Percentiles rank a stretch among this genome's conserved stretches.
These are phyloP conservation scores for Andrena cerasifolii DNA, from an alignment of 1,140 invertebrate genomes.

Conservation along the genomic window DNA sequence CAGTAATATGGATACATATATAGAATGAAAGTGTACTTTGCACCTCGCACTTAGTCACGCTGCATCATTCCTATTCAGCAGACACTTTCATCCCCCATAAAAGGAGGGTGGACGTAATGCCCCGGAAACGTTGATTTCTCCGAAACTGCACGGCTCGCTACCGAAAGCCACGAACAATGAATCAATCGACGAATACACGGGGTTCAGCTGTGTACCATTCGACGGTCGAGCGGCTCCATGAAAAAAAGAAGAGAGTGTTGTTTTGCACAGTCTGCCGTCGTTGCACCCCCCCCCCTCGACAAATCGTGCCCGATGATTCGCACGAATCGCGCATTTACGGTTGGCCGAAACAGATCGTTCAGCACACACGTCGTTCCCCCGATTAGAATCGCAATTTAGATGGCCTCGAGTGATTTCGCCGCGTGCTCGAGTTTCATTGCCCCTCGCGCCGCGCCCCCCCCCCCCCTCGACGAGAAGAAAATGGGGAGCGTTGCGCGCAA, in stretches of 20 bases:
- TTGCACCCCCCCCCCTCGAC: constrained; percentile 11
- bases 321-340: constrained; percentile 56
- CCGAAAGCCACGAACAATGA: not conserved
- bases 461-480: constrained; percentile 19
- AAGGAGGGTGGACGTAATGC: too few relatives aligned
- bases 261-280: constrained; percentile 4
- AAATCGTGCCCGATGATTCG: constrained; percentile 47
- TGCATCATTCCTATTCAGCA: too few relatives aligned
- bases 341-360: constrained; percentile 53
- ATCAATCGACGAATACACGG: not conserved
- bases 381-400: constrained; percentile 70
- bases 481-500: not conserved
- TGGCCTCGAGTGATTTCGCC: constrained; percentile 54
- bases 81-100: too few relatives aligned
- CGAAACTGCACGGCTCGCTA: not conserved
- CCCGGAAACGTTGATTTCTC: not conserved
- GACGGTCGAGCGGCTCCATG: constrained; percentile 13
- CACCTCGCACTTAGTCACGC: too few relatives aligned
- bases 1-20: too few relatives aligned
- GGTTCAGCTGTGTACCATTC: not conserved
- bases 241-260: constrained; percentile 31
- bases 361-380: constrained; percentile 23
- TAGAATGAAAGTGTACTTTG: too few relatives aligned
- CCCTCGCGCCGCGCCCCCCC: constrained; percentile 22
- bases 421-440: constrained; percentile 67